Evolutionary conservation across 2,888 invertebrate species (phyloP).

Genomic region (Lamellibrachia satsuma): DNA sequence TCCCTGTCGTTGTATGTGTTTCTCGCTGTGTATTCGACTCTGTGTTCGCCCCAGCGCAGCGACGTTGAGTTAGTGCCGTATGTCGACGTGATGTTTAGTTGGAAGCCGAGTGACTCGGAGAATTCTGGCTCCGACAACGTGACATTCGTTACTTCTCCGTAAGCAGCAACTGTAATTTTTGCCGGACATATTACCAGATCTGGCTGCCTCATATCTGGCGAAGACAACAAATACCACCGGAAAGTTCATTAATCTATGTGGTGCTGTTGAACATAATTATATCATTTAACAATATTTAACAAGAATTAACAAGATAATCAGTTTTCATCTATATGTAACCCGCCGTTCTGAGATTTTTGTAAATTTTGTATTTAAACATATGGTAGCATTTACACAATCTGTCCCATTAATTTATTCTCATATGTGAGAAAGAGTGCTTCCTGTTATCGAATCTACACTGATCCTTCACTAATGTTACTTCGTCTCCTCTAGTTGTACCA

Average conservation of each 20-base stretch:
- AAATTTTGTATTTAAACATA: too few species aligned
- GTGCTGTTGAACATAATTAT: neutral
- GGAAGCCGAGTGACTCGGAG: neutral
- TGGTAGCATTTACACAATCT: too few species aligned
- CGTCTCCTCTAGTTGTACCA: too few species aligned
- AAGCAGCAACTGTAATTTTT: neutral
- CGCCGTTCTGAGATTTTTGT: too few species aligned
- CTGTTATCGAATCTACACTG: too few species aligned
- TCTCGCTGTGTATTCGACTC: neutral
- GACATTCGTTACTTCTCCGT: neutral
- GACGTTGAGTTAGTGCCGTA: neutral
- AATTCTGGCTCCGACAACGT: neutral
- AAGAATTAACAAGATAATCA: too few species aligned
- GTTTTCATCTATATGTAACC: too few species aligned
- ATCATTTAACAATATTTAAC: neutral
- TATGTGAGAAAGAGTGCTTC: too few species aligned
- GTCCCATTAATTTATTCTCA: too few species aligned
- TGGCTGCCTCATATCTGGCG: neutral
- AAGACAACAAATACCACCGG: neutral
- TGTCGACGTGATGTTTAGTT: neutral
- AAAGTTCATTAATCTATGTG: neutral
- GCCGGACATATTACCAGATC: neutral
- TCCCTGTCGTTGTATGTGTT: slow-evolving; percentile 17
- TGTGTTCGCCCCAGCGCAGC: slow-evolving; percentile 13
- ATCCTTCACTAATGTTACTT: too few species aligned